Percentiles rank a stretch among this genome's conserved stretches.
Conservation (phyloP, 2,888 invertebrate species). For the Polydrusus cervinus region DNA sequence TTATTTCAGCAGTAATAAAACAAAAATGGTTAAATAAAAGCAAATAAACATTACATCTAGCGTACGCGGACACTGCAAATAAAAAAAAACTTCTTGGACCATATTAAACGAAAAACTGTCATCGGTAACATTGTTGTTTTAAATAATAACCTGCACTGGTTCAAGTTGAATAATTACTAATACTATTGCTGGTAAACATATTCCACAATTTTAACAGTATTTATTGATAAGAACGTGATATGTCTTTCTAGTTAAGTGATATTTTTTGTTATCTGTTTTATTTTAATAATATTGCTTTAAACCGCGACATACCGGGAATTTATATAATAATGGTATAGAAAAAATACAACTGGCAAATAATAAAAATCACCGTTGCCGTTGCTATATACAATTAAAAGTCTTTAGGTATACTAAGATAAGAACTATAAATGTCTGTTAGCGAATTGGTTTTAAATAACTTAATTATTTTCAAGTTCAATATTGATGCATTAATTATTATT, state of each 20-base stretch:
- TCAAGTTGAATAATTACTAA: conserved; percentile 18
- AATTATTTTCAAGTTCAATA: conserved; percentile 7
- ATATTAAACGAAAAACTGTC: conserved; percentile 19
- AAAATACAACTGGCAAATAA: no score
- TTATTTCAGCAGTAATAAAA: no score
- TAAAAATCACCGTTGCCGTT: no score
- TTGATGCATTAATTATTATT: background rate
- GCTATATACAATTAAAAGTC: no score
- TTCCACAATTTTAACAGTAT: conserved; percentile 13
- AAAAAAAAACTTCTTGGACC: background rate
- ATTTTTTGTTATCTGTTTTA: conserved; percentile 21
- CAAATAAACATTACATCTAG: background rate
- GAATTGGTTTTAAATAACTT: background rate
- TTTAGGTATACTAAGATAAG: no score
- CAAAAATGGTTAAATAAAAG: no score
- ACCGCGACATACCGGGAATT: no score
- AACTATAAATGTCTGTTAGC: no score
- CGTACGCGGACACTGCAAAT: background rate
- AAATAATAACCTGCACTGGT: conserved; percentile 1
- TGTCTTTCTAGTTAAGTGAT: conserved; percentile 20
- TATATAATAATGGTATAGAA: no score
- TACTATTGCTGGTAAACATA: conserved; percentile 25
- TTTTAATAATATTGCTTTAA: background rate
- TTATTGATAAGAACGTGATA: conserved; percentile 25
- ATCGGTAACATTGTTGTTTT: conserved; percentile 17